Conservation (phyloP, 2,888 invertebrate species). For the Vannuccia rotundouncinata region DNA sequence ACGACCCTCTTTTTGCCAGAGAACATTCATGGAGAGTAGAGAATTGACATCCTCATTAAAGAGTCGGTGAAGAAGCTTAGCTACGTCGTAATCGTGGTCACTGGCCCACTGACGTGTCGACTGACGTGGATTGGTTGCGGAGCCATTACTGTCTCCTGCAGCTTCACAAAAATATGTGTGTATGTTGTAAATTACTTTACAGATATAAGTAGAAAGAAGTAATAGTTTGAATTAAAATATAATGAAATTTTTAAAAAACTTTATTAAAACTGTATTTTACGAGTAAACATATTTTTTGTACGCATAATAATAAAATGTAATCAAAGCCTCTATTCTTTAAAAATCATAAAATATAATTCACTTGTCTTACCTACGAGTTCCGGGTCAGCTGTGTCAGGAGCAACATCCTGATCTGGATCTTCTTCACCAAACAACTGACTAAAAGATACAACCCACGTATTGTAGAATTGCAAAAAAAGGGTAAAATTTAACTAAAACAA, state of each 20-base stretch:
- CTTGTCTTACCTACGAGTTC: slow-evolving; percentile 70
- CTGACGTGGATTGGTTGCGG: slow-evolving; percentile 43
- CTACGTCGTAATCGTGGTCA: slow-evolving; percentile 71
- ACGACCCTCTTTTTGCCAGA: slow-evolving; percentile 75
- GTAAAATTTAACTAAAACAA: too few species aligned
- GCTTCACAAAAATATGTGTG: not conserved
- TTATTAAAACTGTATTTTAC: too few species aligned
- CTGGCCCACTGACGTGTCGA: slow-evolving; percentile 79
- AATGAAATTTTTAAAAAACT: too few species aligned
- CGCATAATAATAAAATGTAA: too few species aligned
- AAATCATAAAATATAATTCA: not conserved
- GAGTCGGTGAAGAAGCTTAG: slow-evolving; percentile 67
- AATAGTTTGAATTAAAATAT: too few species aligned
- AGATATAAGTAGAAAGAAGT: too few species aligned
- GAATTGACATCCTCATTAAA: slow-evolving; percentile 91
- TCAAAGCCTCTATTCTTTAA: not conserved
- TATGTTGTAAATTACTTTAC: too few species aligned
- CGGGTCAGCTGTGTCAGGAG: slow-evolving; percentile 90
- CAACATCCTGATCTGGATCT: slow-evolving; percentile 92
- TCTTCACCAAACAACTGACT: slow-evolving; percentile 90
- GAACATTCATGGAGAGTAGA: slow-evolving; percentile 81
- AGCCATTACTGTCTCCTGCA: not conserved
- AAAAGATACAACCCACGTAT: too few species aligned
- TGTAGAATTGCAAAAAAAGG: too few species aligned
- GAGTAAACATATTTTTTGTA: too few species aligned